Percentiles rank a stretch among this genome's conserved stretches.
Conservation (phyloP, 2,888 invertebrate species). For the Orchestes rusci region DNA sequence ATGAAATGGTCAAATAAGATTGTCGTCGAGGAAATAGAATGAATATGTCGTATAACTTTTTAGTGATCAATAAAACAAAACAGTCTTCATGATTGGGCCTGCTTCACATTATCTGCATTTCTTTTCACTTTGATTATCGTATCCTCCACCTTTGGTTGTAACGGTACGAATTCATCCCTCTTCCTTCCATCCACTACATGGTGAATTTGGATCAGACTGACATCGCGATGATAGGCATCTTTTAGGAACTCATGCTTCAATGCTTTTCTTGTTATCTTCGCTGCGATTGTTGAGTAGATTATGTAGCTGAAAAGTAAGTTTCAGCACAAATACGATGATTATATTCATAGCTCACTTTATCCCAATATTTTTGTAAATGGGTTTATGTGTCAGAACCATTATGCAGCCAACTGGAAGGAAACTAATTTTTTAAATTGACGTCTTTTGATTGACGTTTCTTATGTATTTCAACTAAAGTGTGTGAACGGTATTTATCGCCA, state of each 20-base stretch:
- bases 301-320: slow-evolving; percentile 29
- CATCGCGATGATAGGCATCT: slow-evolving; percentile 23
- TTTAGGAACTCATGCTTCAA: slow-evolving; percentile 29
- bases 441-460: no score
- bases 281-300: slow-evolving; percentile 32
- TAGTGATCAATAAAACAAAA: no score
- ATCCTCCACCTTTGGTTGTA: slow-evolving; percentile 16
- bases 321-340: neutral
- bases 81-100: no score
- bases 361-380: slow-evolving; percentile 9
- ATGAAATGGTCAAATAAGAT: no score
- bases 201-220: slow-evolving; percentile 27
- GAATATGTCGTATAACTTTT: no score
- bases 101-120: neutral
- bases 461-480: no score
- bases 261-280: slow-evolving; percentile 30
- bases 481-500: no score
- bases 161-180: slow-evolving; percentile 15
- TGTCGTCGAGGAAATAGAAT: no score
- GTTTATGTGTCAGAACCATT: slow-evolving; percentile 10
- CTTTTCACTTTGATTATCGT: neutral
- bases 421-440: no score
- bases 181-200: slow-evolving; percentile 23
- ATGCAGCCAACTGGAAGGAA: no score
- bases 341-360: slow-evolving; percentile 11